phyloP scores from a whole-genome alignment of 2,113 vertebrate species.

The Coptodon rendalli region DNA sequence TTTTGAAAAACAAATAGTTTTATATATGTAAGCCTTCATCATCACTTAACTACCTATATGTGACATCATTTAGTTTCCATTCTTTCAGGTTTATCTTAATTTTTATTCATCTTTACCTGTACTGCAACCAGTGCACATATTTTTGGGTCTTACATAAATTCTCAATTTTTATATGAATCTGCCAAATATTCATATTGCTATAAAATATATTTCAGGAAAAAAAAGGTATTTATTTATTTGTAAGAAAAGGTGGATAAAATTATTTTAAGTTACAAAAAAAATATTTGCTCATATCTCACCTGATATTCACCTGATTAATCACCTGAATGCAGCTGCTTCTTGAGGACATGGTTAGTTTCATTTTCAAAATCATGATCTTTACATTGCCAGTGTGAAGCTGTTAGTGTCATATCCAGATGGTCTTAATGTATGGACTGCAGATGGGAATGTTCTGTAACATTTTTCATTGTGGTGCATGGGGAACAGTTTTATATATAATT shows the following conservation, averaged over 20 bases:
- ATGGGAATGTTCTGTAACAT: background rate
- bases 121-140: background rate
- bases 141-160: background rate
- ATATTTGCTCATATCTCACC: background rate
- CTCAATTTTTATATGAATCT: background rate
- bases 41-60: background rate
- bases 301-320: background rate
- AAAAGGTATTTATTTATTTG: background rate
- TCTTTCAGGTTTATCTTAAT: background rate
- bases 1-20: background rate
- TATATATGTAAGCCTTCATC: background rate
- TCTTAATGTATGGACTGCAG: background rate
- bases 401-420: background rate
- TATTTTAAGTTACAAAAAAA: background rate
- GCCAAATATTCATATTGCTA: background rate
- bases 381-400: background rate
- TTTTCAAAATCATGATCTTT: background rate
- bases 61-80: background rate
- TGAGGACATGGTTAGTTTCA: background rate
- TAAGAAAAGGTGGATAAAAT: background rate
- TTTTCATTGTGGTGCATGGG: background rate
- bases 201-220: background rate
- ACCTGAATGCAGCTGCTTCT: background rate
- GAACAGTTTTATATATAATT: background rate
- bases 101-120: background rate